phyloP scores from a whole-genome alignment of 2,797 vertebrate genomes.

The Alfaro cultratus region DNA sequence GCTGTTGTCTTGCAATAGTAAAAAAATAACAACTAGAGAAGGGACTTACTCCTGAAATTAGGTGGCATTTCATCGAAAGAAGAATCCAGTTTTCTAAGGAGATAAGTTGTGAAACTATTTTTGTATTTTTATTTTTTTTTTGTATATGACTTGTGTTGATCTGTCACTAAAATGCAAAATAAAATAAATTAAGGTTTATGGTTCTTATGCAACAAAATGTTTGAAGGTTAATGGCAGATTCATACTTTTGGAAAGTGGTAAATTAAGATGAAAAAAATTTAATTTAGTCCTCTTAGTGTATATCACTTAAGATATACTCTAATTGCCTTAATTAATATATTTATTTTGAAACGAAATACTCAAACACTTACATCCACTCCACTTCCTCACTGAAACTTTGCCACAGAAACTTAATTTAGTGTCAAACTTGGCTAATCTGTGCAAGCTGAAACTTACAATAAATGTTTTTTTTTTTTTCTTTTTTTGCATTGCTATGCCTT shows the following conservation, averaged over 20 bases:
- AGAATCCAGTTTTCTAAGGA: slow-evolving; percentile 28
- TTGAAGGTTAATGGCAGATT: not conserved
- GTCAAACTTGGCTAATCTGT: slow-evolving; percentile 18
- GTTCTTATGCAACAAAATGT: not conserved
- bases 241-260: not conserved
- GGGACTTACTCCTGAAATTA: slow-evolving; percentile 12
- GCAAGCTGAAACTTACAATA: slow-evolving; percentile 24
- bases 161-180: not conserved
- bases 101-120: slow-evolving; percentile 47
- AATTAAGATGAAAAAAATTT: not conserved
- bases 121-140: slow-evolving; percentile 8
- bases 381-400: slow-evolving; percentile 35
- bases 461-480: not conserved
- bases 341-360: slow-evolving; percentile 31
- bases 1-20: not conserved
- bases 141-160: not conserved
- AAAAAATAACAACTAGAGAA: slow-evolving; percentile 10
- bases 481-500: slow-evolving; percentile 44
- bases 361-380: slow-evolving; percentile 46
- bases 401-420: slow-evolving; percentile 19
- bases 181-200: not conserved
- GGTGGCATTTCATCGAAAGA: slow-evolving; percentile 12
- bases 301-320: not conserved
- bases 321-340: not conserved
- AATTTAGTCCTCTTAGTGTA: not conserved